Conservation (phyloP, 2,797 vertebrate species). For the Eulemur albifrons region DNA sequence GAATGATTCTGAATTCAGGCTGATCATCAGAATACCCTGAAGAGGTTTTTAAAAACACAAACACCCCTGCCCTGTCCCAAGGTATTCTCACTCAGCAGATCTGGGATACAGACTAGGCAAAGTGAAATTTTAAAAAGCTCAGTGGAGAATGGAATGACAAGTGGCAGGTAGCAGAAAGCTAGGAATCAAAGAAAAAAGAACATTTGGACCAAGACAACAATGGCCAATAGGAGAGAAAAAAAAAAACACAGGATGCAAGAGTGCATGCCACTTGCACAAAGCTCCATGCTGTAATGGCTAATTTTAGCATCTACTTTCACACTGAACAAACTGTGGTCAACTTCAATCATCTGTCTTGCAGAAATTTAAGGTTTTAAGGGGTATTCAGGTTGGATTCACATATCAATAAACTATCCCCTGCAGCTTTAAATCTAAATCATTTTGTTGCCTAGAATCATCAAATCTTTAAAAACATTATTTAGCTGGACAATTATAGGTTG, state of each 20-base stretch:
- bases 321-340: neutral
- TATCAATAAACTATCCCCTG: slow-evolving; percentile 40
- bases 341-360: neutral
- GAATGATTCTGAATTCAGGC: neutral
- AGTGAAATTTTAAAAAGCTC: neutral
- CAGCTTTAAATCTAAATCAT: slow-evolving; percentile 45
- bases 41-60: slow-evolving; percentile 7
- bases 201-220: neutral
- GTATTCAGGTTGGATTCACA: neutral
- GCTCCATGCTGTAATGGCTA: neutral
- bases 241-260: neutral
- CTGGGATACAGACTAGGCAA: neutral
- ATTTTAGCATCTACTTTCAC: neutral
- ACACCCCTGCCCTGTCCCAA: neutral
- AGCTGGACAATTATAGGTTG: slow-evolving; percentile 59
- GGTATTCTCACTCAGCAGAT: neutral
- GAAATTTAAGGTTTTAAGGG: neutral
- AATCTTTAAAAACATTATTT: slow-evolving; percentile 50
- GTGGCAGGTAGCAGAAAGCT: neutral
- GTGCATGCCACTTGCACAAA: neutral
- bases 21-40: slow-evolving; percentile 8
- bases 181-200: neutral
- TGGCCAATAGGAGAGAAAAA: neutral
- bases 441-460: slow-evolving; percentile 45
- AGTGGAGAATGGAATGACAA: neutral